Base-by-base conservation (phyloP, 2,113 vertebrate species). In the Mastomys coucha region DNA sequence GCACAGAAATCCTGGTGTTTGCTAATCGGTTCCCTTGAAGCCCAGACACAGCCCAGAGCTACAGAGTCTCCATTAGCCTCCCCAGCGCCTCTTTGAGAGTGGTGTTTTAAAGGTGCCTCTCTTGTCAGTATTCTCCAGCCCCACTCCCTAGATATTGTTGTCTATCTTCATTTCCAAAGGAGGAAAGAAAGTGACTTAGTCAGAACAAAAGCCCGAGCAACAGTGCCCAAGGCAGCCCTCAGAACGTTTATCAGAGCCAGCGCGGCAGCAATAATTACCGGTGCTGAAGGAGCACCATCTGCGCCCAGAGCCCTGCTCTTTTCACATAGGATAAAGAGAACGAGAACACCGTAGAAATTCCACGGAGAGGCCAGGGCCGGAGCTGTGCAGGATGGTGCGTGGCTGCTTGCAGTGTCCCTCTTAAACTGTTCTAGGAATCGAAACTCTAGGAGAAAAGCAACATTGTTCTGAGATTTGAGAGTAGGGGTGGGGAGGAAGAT, bases 201-300 rank as follows among this genome's bases (percentile, higher is more conserved):
- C 69, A 92, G 97, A 98, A 98, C 98, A 98, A 98, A 98, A 97
- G 96, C 97, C 97, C 51, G 96, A 89, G 96, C 91, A 56, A 67
- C 97, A 92, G 96, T 93, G 96, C 97, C 98, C 95, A 97, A 98
- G 97, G 96, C 98, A 95, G 98, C 97, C 97, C 90, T 96, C 95
- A 95, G 98, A 97, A 96, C n/a, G 94, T 89, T 89, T 97, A 98
- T 98, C 98, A 98, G 97, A 98, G 98, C 97, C 97, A 70, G 92
- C 73, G 76, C 97, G 97, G 98, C 89, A 97, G 92, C 87, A 96
- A 97, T 97, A 98, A 98, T 98, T 97, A 98, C 96, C 98, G 86
- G 98, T 96, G 98, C 91, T 96, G 96, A 90, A 78, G 97, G 53
- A 94, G 97, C 96, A 63, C 97, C 98, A 94, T 98, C 98, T 97